A percentile compares a stretch with the other conserved stretches of the same genome.
Evolutionary conservation across 2,113 vertebrate genomes (phyloP).

Genomic region (Festucalex cinctus): DNA sequence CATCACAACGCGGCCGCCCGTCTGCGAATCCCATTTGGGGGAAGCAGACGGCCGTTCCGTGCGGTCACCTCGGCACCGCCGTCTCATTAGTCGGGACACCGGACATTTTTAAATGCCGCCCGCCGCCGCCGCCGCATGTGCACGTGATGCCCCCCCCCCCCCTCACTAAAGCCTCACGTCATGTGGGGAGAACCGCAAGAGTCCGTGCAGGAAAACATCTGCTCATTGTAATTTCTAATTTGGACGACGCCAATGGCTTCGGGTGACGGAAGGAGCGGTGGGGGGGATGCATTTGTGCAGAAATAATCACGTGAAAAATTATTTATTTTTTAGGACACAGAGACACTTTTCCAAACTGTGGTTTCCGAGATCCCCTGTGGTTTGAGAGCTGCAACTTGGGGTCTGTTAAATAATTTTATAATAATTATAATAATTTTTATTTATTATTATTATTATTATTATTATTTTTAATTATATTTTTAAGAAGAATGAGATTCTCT

Average conservation of each 20-base stretch:
- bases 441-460: no score
- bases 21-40: slow-evolving; percentile 70
- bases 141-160: slow-evolving; percentile 46
- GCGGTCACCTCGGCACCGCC: slow-evolving; percentile 62
- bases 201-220: slow-evolving; percentile 40
- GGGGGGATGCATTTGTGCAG: no score
- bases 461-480: no score
- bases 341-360: no score
- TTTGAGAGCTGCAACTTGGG: no score
- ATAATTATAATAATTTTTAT: no score
- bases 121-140: slow-evolving; percentile 47
- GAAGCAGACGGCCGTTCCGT: slow-evolving; percentile 54
- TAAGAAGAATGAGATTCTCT: no score
- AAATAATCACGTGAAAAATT: no score
- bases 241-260: slow-evolving; percentile 14
- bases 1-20: slow-evolving; percentile 23
- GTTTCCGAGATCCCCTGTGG: no score
- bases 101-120: slow-evolving; percentile 19
- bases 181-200: slow-evolving; percentile 42
- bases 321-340: no score
- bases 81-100: slow-evolving; percentile 57
- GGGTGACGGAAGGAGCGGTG: no score
- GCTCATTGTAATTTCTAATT: slow-evolving; percentile 31
- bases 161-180: slow-evolving; percentile 46
- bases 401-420: no score